These are phyloP conservation scores for Phalloptychus januarius DNA, from an alignment of 2,797 vertebrate genomes.

Conservation along the genomic window DNA sequence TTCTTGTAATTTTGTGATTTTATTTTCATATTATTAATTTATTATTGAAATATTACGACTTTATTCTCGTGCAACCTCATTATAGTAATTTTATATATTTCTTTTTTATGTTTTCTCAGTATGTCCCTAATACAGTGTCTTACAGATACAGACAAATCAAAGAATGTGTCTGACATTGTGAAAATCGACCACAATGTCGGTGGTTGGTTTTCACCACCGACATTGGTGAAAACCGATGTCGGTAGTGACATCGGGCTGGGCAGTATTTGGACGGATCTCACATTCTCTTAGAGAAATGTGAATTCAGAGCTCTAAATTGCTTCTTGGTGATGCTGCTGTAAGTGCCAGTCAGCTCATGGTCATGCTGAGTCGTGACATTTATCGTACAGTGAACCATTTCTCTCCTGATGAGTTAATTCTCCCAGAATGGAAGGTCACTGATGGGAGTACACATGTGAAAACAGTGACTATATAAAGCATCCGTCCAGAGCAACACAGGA, in stretches of 20 bases:
- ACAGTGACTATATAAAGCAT: not conserved
- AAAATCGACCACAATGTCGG: not conserved
- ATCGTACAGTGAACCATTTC: conserved; percentile 16
- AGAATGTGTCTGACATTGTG: not conserved
- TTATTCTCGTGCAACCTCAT: too few species aligned
- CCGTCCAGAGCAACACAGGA: not conserved
- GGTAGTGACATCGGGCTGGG: too few species aligned
- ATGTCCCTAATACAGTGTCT: too few species aligned
- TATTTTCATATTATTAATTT: too few species aligned
- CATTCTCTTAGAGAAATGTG: conserved; percentile 8
- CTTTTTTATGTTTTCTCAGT: too few species aligned
- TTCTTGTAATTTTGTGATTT: too few species aligned
- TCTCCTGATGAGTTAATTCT: conserved; percentile 21
- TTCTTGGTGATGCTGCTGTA: conserved; percentile 18
- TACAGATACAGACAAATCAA: not conserved
- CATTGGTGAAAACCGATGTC: too few species aligned
- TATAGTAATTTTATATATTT: too few species aligned
- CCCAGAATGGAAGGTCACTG: conserved; percentile 13
- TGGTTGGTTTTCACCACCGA: too few species aligned
- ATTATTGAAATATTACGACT: too few species aligned
- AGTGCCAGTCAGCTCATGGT: conserved; percentile 13
- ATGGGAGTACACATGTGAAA: not conserved
- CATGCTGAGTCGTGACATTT: conserved; percentile 13
- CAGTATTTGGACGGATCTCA: not conserved
- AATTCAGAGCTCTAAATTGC: conserved; percentile 21